phyloP scores from a whole-genome alignment of 2,888 invertebrate species.

The Tubulanus polymorphus region DNA sequence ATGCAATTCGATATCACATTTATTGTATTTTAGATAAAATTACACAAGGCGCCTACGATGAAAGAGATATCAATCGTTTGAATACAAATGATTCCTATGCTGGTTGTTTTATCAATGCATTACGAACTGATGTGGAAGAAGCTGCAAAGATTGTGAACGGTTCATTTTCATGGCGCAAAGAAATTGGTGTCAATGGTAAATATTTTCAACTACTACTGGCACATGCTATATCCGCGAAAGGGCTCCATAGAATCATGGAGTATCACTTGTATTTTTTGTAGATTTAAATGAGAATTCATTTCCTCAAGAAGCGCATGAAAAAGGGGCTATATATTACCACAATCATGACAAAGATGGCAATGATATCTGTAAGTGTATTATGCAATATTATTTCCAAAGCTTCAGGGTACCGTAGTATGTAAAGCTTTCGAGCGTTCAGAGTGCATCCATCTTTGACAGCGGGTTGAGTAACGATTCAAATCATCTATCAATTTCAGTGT shows the following conservation, averaged over 20 bases:
- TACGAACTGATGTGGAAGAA: slow-evolving; percentile 66
- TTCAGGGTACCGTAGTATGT: too few species aligned
- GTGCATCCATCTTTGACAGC: too few species aligned
- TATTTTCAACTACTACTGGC: too few species aligned
- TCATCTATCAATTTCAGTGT: slow-evolving; percentile 54
- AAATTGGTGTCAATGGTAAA: slow-evolving; percentile 60
- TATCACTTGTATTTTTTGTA: slow-evolving; percentile 22
- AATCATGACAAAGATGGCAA: slow-evolving; percentile 75
- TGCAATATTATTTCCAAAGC: too few species aligned
- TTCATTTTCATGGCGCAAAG: slow-evolving; percentile 76
- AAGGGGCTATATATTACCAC: slow-evolving; percentile 73
- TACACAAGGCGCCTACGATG: slow-evolving; percentile 42
- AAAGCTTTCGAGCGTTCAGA: too few species aligned
- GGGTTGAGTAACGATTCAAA: not conserved
- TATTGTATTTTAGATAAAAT: slow-evolving; percentile 29
- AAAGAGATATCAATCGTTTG: slow-evolving; percentile 41
- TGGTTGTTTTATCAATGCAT: slow-evolving; percentile 67
- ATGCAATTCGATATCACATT: not conserved
- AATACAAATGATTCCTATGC: slow-evolving; percentile 39
- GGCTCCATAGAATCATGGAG: not conserved
- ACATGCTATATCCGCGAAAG: too few species aligned
- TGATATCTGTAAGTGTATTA: slow-evolving; percentile 37
- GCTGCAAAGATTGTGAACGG: slow-evolving; percentile 76
- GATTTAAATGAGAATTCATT: slow-evolving; percentile 63
- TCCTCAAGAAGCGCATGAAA: slow-evolving; percentile 68